Conservation (phyloP, 2,113 vertebrate species). For the Cynocephalus volans region DNA sequence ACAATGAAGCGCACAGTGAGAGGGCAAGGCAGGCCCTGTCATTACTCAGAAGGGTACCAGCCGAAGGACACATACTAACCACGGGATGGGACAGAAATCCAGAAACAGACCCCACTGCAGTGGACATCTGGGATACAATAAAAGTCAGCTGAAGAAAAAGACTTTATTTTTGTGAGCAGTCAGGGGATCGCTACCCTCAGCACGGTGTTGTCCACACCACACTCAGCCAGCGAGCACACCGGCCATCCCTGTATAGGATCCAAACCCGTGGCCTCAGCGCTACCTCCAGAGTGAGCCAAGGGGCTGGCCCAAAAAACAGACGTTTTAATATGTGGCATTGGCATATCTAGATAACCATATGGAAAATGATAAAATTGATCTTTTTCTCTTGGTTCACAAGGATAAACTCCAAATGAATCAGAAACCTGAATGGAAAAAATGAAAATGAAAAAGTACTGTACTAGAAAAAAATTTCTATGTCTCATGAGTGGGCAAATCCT, state of each 20-base stretch:
- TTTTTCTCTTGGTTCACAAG: neutral
- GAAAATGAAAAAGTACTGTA: neutral
- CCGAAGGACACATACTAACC: neutral
- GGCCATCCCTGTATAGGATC: too few species aligned
- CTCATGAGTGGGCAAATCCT: neutral
- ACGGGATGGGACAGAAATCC: neutral
- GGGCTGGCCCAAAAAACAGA: too few species aligned
- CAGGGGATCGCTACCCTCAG: too few species aligned
- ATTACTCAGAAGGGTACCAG: neutral
- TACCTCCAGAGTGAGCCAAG: too few species aligned
- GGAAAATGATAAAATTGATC: slow-evolving; percentile 22
- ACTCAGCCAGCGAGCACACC: too few species aligned
- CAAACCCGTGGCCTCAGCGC: too few species aligned
- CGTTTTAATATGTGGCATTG: neutral
- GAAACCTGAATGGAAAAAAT: neutral
- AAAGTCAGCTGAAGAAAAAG: neutral
- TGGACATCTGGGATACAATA: neutral
- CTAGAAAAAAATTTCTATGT: neutral
- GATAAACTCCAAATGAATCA: neutral
- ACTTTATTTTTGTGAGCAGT: too few species aligned
- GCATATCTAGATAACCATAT: neutral
- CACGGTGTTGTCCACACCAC: too few species aligned
- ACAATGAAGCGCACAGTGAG: fast-evolving
- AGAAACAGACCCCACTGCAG: neutral
- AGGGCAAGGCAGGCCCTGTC: neutral